Conservation (phyloP, 2,797 vertebrate species). For the Chrosomus eos region DNA sequence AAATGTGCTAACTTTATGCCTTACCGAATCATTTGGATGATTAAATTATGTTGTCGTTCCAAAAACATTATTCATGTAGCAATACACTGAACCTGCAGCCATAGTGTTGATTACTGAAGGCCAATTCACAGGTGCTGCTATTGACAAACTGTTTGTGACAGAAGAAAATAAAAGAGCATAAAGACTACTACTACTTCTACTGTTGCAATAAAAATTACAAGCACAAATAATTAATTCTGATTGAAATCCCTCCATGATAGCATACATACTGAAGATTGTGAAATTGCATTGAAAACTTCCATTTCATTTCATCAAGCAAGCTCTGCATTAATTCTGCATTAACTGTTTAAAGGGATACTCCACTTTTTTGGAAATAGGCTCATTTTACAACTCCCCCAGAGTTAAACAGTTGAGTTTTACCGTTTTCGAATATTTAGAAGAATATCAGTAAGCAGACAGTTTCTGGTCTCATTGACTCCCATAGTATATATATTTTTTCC, state of each 20-base stretch:
- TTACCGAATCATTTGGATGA: slow-evolving; percentile 16
- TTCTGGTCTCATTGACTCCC: too few species aligned
- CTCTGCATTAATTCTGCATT: slow-evolving; percentile 8
- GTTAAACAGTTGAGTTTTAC: too few species aligned
- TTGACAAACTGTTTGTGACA: neutral
- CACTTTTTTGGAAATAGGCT: too few species aligned
- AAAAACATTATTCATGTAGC: slow-evolving; percentile 7
- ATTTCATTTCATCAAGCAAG: neutral
- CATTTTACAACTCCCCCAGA: too few species aligned
- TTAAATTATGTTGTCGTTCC: neutral
- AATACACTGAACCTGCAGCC: slow-evolving; percentile 13
- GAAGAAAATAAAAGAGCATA: neutral
- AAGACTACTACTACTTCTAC: neutral
- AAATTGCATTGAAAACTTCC: neutral
- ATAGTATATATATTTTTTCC: too few species aligned
- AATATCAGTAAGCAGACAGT: too few species aligned
- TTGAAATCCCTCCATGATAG: neutral
- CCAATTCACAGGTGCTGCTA: slow-evolving; percentile 17
- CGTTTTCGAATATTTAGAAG: too few species aligned
- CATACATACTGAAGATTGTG: neutral
- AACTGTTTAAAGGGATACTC: too few species aligned
- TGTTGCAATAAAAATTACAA: neutral
- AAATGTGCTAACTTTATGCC: slow-evolving; percentile 6
- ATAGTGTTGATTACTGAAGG: neutral
- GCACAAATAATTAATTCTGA: slow-evolving; percentile 3